Base-by-base conservation (phyloP, 2,888 invertebrate species). In the Lasioglossum leucozonium region DNA sequence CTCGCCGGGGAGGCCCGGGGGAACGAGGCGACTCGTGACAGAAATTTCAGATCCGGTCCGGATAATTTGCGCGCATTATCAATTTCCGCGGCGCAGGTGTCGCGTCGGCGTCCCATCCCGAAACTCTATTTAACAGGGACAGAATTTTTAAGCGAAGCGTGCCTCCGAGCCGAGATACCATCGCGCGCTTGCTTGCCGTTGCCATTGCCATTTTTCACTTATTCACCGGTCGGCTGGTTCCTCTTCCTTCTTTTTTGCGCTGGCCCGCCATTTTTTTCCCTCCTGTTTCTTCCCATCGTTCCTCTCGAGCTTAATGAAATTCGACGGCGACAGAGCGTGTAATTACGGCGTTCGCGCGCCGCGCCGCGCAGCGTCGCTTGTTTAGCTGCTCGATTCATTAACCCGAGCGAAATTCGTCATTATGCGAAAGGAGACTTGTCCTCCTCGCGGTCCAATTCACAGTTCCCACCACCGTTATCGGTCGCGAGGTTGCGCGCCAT, bases 261-360 rank as follows among this genome's bases (percentile, higher is more conserved):
- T 55, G 5, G 11, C 4, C 18, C 18, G 3, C n/a, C 42, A 26
- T 34, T 47, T 47, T n/a, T 8, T 73, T 22, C 40, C 4, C 30
- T 1, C 34, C 3, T 40, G 8, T 3, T 44, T 44, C 62, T 62
- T 62, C 30, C n/a, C 62, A 62, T 62, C 62, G 30, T 62, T 62
- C 62, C 62, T 62, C 16, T 13, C 40, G 44, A 18, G 69, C 69
- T 58, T 77, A 79, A 84, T 77, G 84, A 84, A 84, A 84, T 83
- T 84, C 84, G 75, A 65, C 84, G 79, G 84, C 71, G 84, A 82
- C 84, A 76, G 84, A 84, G 74, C 84, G 84, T 84, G 79, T 84
- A 85, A 85, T 85, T 84, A 75, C 82, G 67, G 65, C 75, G 26
- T 76, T 75, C 79, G 84, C 71, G 76, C 55, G 65, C 4, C 69